Evolutionary conservation across 2,888 invertebrate species (phyloP).

Genomic region (Andrena haemorrhoa): DNA sequence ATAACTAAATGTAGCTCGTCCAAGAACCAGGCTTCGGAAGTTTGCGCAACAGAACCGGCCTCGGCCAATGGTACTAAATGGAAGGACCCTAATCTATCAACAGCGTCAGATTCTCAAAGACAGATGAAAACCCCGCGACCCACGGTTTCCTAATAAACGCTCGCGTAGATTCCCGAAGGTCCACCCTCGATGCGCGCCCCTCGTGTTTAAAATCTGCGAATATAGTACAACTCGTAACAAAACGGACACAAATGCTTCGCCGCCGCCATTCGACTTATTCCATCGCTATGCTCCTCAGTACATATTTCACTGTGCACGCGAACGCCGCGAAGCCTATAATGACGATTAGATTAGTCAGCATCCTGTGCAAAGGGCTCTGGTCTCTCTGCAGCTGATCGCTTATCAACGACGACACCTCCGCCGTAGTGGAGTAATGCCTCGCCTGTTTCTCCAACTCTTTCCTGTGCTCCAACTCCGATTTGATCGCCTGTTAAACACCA

Average conservation of each 20-base stretch:
- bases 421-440: slow-evolving; percentile 80
- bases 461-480: slow-evolving; percentile 85
- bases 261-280: slow-evolving; percentile 81
- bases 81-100: slow-evolving; percentile 33
- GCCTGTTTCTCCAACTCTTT: slow-evolving; percentile 85
- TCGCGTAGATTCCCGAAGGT: background rate
- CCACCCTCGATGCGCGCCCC: slow-evolving; percentile 10
- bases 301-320: slow-evolving; percentile 96
- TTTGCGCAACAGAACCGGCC: slow-evolving; percentile 41
- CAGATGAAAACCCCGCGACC: slow-evolving; percentile 21
- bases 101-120: slow-evolving; percentile 41
- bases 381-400: slow-evolving; percentile 81
- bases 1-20: slow-evolving; percentile 31
- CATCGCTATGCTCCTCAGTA: slow-evolving; percentile 91
- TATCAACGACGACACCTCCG: slow-evolving; percentile 80
- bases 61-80: slow-evolving; percentile 9
- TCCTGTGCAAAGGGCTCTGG: slow-evolving; percentile 91
- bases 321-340: slow-evolving; percentile 96
- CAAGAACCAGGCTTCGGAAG: slow-evolving; percentile 50
- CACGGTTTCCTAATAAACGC: slow-evolving; percentile 19
- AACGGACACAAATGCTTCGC: slow-evolving; percentile 19
- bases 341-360: slow-evolving; percentile 94
- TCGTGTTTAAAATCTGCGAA: slow-evolving; percentile 52
- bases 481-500: slow-evolving; percentile 80
- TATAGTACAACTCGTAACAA: slow-evolving; percentile 61